Evolutionary conservation across 2,113 vertebrate species (phyloP).

Genomic region (Phainopepla nitens): DNA sequence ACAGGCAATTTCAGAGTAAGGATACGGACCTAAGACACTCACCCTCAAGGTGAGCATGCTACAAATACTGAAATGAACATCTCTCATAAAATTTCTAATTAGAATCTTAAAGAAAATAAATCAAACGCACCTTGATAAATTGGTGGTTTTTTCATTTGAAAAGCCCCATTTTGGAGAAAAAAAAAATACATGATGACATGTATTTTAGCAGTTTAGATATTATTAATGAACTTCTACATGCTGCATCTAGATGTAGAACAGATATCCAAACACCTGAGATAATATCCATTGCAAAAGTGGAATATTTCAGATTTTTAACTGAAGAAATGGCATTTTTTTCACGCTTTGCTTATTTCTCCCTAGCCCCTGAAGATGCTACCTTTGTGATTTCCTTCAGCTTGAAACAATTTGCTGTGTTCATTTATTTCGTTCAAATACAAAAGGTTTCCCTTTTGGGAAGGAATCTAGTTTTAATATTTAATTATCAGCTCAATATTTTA

Average conservation of each 20-base stretch:
- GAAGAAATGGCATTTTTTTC: not conserved
- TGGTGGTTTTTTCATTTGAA: not conserved
- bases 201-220: not conserved
- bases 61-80: not conserved
- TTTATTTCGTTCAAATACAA: conserved; percentile 13
- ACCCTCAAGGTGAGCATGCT: not conserved
- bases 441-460: not conserved
- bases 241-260: not conserved
- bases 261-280: not conserved
- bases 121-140: not conserved
- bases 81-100: not conserved
- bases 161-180: not conserved
- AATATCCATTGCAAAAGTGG: not conserved
- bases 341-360: not conserved
- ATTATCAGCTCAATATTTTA: conserved; percentile 52
- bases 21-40: not conserved
- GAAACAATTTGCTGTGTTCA: not conserved
- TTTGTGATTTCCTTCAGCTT: conserved; percentile 3
- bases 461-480: not conserved
- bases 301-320: not conserved
- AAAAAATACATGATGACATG: not conserved
- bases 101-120: not conserved
- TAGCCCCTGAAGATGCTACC: not conserved
- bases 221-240: not conserved
- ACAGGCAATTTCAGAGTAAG: not conserved